Evolutionary conservation across 2,797 vertebrate genomes (phyloP).

Genomic region (Choloepus didactylus): DNA sequence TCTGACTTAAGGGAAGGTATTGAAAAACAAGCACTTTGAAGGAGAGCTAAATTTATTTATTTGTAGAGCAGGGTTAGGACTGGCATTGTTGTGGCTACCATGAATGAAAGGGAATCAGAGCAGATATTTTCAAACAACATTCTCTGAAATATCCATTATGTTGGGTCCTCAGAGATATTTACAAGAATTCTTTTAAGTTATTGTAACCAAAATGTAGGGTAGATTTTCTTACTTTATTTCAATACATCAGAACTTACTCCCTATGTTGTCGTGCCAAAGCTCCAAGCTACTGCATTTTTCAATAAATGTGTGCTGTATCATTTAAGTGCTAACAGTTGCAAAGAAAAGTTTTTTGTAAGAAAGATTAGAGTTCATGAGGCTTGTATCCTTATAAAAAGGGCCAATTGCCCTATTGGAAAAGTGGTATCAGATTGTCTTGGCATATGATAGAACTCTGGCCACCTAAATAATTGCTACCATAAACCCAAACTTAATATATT

Average conservation of each 20-base stretch:
- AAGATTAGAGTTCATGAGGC: background rate
- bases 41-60: slow-evolving; percentile 79
- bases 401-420: slow-evolving; percentile 69
- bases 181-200: slow-evolving; percentile 59
- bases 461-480: slow-evolving; percentile 66
- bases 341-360: background rate
- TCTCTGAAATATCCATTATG: slow-evolving; percentile 58
- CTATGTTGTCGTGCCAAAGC: background rate
- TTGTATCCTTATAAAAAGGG: background rate
- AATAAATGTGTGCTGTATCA: background rate
- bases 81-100: slow-evolving; percentile 79
- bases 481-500: slow-evolving; percentile 69
- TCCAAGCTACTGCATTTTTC: background rate
- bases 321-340: background rate
- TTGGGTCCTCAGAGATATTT: slow-evolving; percentile 59
- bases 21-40: slow-evolving; percentile 72
- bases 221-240: background rate
- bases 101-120: slow-evolving; percentile 78
- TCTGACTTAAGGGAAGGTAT: slow-evolving; percentile 75
- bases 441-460: slow-evolving; percentile 75
- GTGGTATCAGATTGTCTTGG: slow-evolving; percentile 77
- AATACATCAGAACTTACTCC: slow-evolving; percentile 5
- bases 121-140: slow-evolving; percentile 53
- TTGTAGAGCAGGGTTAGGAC: slow-evolving; percentile 78
- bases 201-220: background rate